phyloP scores from a whole-genome alignment of 1,140 invertebrate species.

The Luehdorfia chinensis region DNA sequence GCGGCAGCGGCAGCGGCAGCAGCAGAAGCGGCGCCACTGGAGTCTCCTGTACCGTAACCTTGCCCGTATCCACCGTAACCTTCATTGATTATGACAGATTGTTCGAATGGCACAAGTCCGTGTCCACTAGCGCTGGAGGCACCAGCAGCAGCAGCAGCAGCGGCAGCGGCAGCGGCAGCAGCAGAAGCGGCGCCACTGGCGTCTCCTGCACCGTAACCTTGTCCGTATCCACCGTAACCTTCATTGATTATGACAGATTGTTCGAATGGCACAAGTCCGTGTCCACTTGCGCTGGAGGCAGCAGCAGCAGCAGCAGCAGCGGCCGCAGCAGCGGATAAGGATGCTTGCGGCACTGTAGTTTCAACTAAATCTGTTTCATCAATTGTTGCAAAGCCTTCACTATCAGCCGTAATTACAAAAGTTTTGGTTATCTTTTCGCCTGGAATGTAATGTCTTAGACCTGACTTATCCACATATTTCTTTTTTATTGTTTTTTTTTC shows the following conservation, averaged over 20 bases:
- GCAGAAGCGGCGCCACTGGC: too few species aligned
- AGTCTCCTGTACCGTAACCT: neutral
- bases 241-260: too few species aligned
- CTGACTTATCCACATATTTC: conserved; percentile 26
- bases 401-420: conserved; percentile 33
- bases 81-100: neutral
- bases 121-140: too few species aligned
- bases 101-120: too few species aligned
- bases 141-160: neutral
- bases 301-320: neutral
- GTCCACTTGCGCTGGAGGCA: too few species aligned
- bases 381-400: conserved; percentile 33
- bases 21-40: neutral
- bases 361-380: conserved; percentile 42
- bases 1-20: neutral
- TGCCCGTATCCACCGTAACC: neutral
- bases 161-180: neutral
- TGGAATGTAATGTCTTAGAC: conserved; percentile 8
- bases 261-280: too few species aligned
- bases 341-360: conserved; percentile 5
- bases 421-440: conserved; percentile 37
- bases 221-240: too few species aligned
- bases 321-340: neutral
- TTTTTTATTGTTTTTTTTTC: conserved; percentile 34
- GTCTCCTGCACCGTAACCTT: too few species aligned